Conservation (phyloP, 2,113 vertebrate species). For the Daphoenositta chrysoptera region DNA sequence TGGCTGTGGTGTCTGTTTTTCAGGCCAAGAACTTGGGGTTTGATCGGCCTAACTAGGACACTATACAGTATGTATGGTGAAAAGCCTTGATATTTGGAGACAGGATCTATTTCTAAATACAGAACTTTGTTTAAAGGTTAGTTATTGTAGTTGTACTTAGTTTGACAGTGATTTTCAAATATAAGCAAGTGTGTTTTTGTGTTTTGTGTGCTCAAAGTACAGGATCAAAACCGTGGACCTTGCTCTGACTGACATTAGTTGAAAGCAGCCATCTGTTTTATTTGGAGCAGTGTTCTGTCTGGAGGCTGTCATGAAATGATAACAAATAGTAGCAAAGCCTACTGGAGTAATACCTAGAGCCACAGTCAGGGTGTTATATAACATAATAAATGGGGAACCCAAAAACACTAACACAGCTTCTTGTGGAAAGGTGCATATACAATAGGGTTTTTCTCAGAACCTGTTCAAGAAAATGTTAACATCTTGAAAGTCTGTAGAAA, state of each 20-base stretch:
- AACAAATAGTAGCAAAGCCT: background rate
- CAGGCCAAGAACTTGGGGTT: background rate
- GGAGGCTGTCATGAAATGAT: background rate
- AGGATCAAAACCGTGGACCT: background rate
- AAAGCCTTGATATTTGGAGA: background rate
- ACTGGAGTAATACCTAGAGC: background rate
- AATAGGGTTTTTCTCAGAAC: background rate
- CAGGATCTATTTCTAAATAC: background rate
- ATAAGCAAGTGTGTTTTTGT: background rate
- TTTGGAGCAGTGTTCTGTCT: background rate
- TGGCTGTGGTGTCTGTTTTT: background rate
- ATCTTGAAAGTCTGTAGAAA: background rate
- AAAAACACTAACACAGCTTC: background rate
- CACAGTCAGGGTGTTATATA: background rate
- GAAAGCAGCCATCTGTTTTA: background rate
- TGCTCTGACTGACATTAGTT: background rate
- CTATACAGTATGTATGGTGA: background rate
- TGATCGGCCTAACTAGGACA: background rate
- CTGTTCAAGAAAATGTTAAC: background rate
- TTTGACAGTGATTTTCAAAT: background rate
- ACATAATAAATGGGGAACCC: background rate
- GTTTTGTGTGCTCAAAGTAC: background rate
- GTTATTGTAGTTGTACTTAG: background rate
- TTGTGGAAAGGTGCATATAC: background rate
- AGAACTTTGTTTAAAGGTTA: background rate